These are phyloP conservation scores for Synodontis membranacea DNA, from an alignment of 2,113 vertebrate genomes.

Conservation along the genomic window DNA sequence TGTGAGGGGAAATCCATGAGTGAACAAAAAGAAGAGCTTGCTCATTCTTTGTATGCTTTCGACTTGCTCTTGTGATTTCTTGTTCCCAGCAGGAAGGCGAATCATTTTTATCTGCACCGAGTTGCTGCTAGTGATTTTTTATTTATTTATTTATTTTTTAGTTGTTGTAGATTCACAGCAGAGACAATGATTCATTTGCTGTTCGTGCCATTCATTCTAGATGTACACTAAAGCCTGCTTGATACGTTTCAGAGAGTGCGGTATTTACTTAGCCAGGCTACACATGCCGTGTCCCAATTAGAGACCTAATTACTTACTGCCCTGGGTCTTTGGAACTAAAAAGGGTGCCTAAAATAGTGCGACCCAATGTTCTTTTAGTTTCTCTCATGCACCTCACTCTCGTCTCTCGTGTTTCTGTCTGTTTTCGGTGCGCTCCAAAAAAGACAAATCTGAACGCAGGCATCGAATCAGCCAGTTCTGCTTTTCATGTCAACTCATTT, in stretches of 20 bases:
- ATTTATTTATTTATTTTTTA: not conserved
- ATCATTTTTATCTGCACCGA: not conserved
- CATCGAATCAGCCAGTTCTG: not conserved
- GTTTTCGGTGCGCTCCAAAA: not conserved
- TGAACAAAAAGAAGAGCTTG: conserved; percentile 6
- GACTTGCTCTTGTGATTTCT: not conserved
- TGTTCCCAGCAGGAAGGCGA: conserved; percentile 25
- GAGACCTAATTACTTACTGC: conserved; percentile 56
- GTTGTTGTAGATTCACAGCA: not conserved
- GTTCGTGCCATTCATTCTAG: not conserved
- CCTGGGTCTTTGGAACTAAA: conserved; percentile 36
- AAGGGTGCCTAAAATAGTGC: conserved; percentile 33
- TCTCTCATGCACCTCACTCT: not conserved
- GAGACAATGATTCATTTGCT: not conserved
- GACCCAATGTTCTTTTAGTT: not conserved
- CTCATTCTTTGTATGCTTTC: not conserved
- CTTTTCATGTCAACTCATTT: conserved; percentile 53
- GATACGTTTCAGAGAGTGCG: not conserved
- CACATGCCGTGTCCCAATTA: conserved; percentile 57
- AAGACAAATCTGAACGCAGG: not conserved
- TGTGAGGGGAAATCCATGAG: conserved; percentile 13
- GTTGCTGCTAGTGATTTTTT: not conserved
- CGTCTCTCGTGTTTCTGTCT: conserved; percentile 22
- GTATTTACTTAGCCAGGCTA: conserved; percentile 19
- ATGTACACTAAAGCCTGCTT: not conserved